Conservation (phyloP, 2,113 vertebrate species). For the Steatornis caripensis region DNA sequence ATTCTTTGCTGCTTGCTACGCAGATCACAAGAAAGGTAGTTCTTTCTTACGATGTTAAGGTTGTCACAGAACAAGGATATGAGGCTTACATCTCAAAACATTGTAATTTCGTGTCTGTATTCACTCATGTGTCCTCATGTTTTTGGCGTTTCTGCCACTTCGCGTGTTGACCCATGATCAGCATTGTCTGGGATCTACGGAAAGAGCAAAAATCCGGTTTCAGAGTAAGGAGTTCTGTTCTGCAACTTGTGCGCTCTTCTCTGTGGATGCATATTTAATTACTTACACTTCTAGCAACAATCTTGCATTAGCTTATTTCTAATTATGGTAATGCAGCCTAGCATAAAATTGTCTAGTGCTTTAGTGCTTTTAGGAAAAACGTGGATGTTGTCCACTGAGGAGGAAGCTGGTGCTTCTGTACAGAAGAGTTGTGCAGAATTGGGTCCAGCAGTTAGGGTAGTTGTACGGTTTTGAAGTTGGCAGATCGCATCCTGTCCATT, state of each 20-base stretch:
- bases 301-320: background rate
- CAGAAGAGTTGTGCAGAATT: background rate
- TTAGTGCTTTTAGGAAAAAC: background rate
- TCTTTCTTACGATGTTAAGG: background rate
- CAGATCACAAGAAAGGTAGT: background rate
- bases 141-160: background rate
- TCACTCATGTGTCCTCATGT: background rate
- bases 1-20: background rate
- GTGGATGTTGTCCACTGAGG: accelerated
- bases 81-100: background rate
- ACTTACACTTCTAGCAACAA: background rate
- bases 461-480: background rate
- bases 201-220: background rate
- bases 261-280: background rate
- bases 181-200: background rate
- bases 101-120: background rate
- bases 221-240: background rate
- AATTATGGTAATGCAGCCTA: background rate
- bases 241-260: background rate
- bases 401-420: background rate
- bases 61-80: background rate
- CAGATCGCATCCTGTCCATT: accelerated
- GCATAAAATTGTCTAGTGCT: background rate
- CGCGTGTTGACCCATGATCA: background rate
- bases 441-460: background rate